Conservation (phyloP, 1,140 invertebrate species). For the Tetranychus urticae region DNA sequence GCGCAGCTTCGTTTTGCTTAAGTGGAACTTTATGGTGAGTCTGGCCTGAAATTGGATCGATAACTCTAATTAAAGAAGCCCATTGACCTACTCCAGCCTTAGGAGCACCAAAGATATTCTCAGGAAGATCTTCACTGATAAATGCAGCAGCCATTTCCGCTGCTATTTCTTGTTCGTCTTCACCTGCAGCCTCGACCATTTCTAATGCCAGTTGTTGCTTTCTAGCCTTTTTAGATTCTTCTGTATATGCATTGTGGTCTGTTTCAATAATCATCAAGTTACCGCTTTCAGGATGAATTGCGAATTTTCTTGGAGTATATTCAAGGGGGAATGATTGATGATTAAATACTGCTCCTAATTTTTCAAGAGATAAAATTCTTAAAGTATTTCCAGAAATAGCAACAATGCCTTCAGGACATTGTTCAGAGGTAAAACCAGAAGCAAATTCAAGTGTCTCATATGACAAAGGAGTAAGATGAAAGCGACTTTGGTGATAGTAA, state of each 20-base stretch:
- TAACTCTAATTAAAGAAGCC: conserved; percentile 77
- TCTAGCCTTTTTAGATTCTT: conserved; percentile 78
- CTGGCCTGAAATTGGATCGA: conserved; percentile 63
- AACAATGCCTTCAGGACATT: conserved; percentile 97
- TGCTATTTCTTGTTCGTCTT: conserved; percentile 79
- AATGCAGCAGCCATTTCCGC: conserved; percentile 92
- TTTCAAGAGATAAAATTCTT: conserved; percentile 85
- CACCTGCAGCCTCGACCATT: conserved; percentile 85
- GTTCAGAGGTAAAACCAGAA: conserved; percentile 90
- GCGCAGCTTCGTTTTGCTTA: conserved; percentile 88
- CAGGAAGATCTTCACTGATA: conserved; percentile 76
- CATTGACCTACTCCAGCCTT: conserved; percentile 89
- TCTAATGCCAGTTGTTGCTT: conserved; percentile 58
- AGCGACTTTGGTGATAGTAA: conserved; percentile 90
- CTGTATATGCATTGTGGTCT: conserved; percentile 95
- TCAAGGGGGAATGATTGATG: conserved; percentile 61
- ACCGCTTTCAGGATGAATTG: conserved; percentile 77
- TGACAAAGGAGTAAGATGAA: conserved; percentile 81
- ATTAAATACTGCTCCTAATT: conserved; percentile 94
- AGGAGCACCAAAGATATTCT: conserved; percentile 75
- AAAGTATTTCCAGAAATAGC: conserved; percentile 95
- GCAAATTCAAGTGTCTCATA: conserved; percentile 94
- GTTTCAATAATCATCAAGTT: conserved; percentile 72
- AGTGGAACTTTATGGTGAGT: conserved; percentile 54
- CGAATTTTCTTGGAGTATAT: conserved; percentile 86